A percentile compares a stretch with the other conserved stretches of the same genome.
These are phyloP conservation scores for Aldabrachelys gigantea DNA, from an alignment of 2,113 vertebrate genomes.

Conservation along the genomic window DNA sequence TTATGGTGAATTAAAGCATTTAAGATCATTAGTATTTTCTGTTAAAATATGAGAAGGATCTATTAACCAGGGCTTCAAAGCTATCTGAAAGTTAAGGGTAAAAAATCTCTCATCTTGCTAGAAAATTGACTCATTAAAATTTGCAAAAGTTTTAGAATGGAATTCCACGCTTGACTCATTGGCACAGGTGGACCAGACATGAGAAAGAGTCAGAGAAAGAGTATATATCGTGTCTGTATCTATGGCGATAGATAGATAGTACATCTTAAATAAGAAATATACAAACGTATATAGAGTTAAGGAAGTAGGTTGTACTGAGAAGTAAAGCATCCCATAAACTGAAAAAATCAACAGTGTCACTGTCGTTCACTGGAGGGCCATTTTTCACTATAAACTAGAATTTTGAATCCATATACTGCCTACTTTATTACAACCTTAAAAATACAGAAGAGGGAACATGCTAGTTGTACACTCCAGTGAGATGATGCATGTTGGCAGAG, in stretches of 20 bases:
- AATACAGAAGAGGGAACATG: not conserved
- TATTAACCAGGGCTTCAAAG: not conserved
- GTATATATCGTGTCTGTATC: not conserved
- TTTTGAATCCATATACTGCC: not conserved
- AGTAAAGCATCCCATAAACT: not conserved
- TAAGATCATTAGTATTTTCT: not conserved
- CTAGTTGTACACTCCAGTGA: not conserved
- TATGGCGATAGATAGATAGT: not conserved
- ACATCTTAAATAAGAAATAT: not conserved
- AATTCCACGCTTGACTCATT: not conserved
- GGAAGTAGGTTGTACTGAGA: rapidly evolving
- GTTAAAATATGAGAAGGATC: not conserved
- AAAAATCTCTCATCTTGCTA: not conserved
- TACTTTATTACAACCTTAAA: not conserved
- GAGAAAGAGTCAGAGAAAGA: not conserved
- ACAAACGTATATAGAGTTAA: not conserved
- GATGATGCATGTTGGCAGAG: not conserved
- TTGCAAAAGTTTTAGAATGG: not conserved
- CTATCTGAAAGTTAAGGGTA: not conserved
- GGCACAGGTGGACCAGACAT: rapidly evolving
- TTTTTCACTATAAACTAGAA: not conserved
- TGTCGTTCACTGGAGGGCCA: not conserved
- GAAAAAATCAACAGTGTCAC: not conserved
- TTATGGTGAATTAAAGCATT: not conserved
- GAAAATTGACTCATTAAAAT: not conserved